Conservation (phyloP, 2,888 invertebrate species). For the Philereme vetulata region DNA sequence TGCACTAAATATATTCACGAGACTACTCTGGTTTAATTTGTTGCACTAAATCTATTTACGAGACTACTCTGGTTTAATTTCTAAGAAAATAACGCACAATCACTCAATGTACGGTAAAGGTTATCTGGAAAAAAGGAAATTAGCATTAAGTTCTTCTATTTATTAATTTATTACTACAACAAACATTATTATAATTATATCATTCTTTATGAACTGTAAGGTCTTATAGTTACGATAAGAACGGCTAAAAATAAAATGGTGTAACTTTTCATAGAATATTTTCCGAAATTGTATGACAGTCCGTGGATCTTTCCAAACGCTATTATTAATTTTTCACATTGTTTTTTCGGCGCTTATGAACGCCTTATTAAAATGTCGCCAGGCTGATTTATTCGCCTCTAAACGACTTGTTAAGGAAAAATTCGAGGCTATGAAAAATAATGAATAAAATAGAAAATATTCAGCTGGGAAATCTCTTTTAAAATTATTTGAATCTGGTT, state of each 20-base stretch:
- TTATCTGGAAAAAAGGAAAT: too few species aligned
- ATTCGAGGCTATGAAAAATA: slow-evolving; percentile 16
- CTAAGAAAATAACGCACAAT: too few species aligned
- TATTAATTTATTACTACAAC: too few species aligned
- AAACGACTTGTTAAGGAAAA: slow-evolving; percentile 28
- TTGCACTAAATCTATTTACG: too few species aligned
- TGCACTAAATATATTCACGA: too few species aligned
- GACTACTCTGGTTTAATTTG: too few species aligned
- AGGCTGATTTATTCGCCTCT: slow-evolving; percentile 35
- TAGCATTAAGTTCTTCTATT: too few species aligned
- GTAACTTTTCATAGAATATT: slow-evolving; percentile 42
- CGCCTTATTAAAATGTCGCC: slow-evolving; percentile 31
- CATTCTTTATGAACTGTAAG: too few species aligned
- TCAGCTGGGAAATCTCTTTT: slow-evolving; percentile 4
- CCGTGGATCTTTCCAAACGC: slow-evolving; percentile 31
- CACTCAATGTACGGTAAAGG: too few species aligned
- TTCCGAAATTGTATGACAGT: slow-evolving; percentile 47
- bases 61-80: too few species aligned
- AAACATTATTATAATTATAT: too few species aligned
- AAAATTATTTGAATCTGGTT: slow-evolving; percentile 3
- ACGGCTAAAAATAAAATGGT: slow-evolving; percentile 16
- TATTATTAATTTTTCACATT: slow-evolving; percentile 42
- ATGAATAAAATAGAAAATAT: slow-evolving; percentile 8
- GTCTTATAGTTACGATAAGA: background rate
- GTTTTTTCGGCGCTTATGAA: slow-evolving; percentile 32